phyloP scores from a whole-genome alignment of 2,113 vertebrate genomes.

The Agapornis roseicollis region DNA sequence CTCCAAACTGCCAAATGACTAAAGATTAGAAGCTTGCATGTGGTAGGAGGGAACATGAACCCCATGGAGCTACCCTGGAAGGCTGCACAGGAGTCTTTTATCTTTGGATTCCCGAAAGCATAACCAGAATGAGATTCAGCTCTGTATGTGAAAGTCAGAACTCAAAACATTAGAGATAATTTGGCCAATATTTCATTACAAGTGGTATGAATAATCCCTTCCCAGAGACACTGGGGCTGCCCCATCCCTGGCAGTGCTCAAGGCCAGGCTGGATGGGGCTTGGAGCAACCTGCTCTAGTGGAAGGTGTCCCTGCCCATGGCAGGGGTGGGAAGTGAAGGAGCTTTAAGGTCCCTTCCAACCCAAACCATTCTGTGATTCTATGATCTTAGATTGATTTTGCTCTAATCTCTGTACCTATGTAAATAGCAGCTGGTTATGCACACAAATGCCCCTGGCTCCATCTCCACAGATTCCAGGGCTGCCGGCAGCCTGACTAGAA shows the following conservation, averaged over 20 bases:
- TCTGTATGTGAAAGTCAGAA: not conserved
- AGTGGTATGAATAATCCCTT: not conserved
- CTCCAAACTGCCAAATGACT: not conserved
- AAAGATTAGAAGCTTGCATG: not conserved
- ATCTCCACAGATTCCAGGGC: not conserved
- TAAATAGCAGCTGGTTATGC: not conserved
- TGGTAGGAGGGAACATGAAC: not conserved
- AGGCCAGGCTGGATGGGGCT: not conserved
- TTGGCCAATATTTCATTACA: not conserved
- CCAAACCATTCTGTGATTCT: not conserved
- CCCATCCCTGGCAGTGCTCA: not conserved
- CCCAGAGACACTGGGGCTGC: not conserved
- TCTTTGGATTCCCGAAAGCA: not conserved
- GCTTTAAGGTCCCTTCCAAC: not conserved
- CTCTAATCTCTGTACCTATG: not conserved
- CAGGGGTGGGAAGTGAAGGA: not conserved
- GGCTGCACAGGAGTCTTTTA: not conserved
- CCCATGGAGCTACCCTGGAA: rapidly evolving
- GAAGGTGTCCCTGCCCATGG: not conserved
- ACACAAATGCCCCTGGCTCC: rapidly evolving
- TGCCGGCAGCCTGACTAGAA: not conserved
- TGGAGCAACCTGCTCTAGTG: not conserved
- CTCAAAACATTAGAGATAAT: not conserved
- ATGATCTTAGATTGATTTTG: not conserved
- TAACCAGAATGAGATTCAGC: not conserved